Percentiles rank a stretch among this genome's conserved stretches.
These are phyloP conservation scores for Apodemia duryi DNA, from an alignment of 2,888 invertebrate genomes.

Conservation along the genomic window DNA sequence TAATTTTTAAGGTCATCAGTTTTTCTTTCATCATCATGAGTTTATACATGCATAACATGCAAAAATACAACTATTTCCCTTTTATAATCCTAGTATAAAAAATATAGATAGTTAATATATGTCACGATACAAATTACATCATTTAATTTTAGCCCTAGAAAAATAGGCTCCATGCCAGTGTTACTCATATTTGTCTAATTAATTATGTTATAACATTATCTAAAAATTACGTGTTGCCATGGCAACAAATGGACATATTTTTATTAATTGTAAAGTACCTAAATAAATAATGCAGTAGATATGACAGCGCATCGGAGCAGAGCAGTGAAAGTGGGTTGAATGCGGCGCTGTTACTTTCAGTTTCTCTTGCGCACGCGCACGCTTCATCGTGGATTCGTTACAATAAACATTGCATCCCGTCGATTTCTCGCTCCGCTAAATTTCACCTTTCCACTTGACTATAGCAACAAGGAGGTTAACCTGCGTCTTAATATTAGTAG, in stretches of 20 bases:
- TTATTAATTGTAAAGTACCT: not conserved
- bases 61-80: not conserved
- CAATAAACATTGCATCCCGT: constrained; percentile 77
- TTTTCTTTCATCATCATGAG: no score
- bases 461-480: constrained; percentile 58
- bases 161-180: no score
- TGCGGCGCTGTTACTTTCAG: constrained; percentile 76
- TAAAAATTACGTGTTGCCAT: not conserved
- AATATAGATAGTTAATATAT: no score
- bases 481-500: constrained; percentile 48
- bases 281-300: constrained; percentile 12
- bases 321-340: constrained; percentile 78
- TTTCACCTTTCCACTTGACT: constrained; percentile 74
- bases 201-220: no score
- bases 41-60: no score
- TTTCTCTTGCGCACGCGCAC: constrained; percentile 67
- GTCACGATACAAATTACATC: no score
- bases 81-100: no score
- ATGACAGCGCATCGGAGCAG: constrained; percentile 34
- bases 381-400: constrained; percentile 70
- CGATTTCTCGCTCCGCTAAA: constrained; percentile 77
- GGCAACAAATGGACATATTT: not conserved
- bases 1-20: no score
- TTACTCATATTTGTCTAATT: no score
- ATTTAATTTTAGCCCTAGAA: no score